A percentile compares a stretch with the other conserved stretches of the same genome.
phyloP scores from a whole-genome alignment of 2,888 invertebrate species.

The Melinopterus prodromus region DNA sequence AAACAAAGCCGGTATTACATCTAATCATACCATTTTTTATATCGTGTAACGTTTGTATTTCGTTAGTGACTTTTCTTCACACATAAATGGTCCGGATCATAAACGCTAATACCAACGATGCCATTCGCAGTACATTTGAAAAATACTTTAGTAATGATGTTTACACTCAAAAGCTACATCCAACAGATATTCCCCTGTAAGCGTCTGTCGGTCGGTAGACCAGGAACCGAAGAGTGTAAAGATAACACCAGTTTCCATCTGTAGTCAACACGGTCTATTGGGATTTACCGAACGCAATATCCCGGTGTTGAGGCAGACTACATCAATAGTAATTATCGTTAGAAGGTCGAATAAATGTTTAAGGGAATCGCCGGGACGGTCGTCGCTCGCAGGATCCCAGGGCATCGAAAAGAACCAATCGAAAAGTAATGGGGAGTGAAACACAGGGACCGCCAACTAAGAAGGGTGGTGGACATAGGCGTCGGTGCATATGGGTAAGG shows the following conservation, averaged over 20 bases:
- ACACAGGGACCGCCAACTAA: conserved; percentile 39
- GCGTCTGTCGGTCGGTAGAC: background rate
- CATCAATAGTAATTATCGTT: conserved; percentile 27
- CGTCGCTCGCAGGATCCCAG: conserved; percentile 27
- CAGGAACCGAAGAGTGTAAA: background rate
- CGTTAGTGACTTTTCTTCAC: too few species aligned
- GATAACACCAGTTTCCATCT: conserved; percentile 4
- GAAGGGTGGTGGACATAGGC: too few species aligned
- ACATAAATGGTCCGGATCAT: too few species aligned
- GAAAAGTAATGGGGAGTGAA: conserved; percentile 54
- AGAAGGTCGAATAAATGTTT: conserved; percentile 22
- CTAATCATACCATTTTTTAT: too few species aligned
- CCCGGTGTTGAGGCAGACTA: background rate
- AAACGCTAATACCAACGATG: too few species aligned
- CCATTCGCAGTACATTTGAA: too few species aligned
- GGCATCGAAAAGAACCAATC: conserved; percentile 39
- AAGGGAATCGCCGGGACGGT: conserved; percentile 16
- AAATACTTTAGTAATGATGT: too few species aligned
- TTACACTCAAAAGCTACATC: background rate
- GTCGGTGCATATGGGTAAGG: too few species aligned
- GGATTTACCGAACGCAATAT: conserved; percentile 24
- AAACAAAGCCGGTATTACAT: too few species aligned
- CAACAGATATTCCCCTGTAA: background rate
- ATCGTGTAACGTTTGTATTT: too few species aligned
- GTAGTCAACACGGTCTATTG: conserved; percentile 10